These are phyloP conservation scores for Bombus confusus DNA, from an alignment of 1,140 invertebrate species.

Conservation along the genomic window DNA sequence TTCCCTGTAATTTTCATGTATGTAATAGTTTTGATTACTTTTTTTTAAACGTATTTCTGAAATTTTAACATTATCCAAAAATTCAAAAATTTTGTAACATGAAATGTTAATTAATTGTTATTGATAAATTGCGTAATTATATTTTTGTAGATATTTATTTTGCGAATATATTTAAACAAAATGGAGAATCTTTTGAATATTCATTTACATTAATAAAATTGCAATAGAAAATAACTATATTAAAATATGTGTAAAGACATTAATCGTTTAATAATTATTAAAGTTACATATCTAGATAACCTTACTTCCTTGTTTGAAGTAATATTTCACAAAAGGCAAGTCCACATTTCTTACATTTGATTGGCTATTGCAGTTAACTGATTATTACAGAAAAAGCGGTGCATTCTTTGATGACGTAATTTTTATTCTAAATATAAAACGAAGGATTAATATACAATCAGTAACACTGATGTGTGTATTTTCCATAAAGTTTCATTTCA, in stretches of 20 bases:
- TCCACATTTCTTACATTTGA: slow-evolving; percentile 31
- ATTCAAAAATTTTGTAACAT: neutral
- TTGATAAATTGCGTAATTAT: neutral
- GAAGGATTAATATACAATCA: neutral
- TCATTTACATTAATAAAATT: neutral
- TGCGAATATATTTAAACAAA: neutral
- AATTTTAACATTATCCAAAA: neutral
- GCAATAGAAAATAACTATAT: neutral
- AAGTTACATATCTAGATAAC: slow-evolving; percentile 11
- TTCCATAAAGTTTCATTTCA: neutral
- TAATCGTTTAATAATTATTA: neutral
- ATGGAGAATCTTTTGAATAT: neutral
- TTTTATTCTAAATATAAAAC: slow-evolving; percentile 36
- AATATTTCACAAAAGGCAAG: slow-evolving; percentile 45
- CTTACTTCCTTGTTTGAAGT: neutral
- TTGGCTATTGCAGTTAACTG: slow-evolving; percentile 27
- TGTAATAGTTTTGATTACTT: neutral
- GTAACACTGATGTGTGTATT: neutral
- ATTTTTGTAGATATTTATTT: neutral
- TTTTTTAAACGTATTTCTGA: neutral
- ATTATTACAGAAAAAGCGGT: neutral
- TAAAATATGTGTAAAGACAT: neutral
- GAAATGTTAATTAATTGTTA: neutral
- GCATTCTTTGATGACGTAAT: slow-evolving; percentile 45
- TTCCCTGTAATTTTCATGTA: too few relatives aligned